phyloP scores from a whole-genome alignment of 2,888 invertebrate genomes.

The Podabrus alpinus region DNA sequence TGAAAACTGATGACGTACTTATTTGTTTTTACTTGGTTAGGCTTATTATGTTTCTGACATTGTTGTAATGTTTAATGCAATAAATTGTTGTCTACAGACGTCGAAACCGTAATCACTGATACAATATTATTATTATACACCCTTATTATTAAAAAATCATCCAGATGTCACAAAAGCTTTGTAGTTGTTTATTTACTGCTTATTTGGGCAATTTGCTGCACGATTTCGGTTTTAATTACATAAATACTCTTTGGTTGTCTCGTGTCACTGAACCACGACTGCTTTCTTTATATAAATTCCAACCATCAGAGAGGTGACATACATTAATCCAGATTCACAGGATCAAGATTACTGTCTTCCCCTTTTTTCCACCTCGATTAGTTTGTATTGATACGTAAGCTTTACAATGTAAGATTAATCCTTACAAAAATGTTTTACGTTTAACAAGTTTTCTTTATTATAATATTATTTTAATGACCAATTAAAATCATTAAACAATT shows the following conservation, averaged over 20 bases:
- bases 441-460: background rate
- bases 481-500: background rate
- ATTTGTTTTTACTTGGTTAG: background rate
- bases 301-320: slow-evolving; percentile 20
- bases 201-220: slow-evolving; percentile 13
- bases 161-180: slow-evolving; percentile 7
- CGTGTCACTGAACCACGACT: slow-evolving; percentile 24
- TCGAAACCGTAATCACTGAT: background rate
- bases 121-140: background rate
- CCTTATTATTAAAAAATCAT: background rate
- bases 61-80: background rate
- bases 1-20: background rate
- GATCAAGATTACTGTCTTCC: slow-evolving; percentile 33
- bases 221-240: slow-evolving; percentile 16
- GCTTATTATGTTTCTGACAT: background rate
- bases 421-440: background rate
- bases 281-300: slow-evolving; percentile 21
- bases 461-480: background rate
- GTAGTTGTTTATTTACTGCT: background rate
- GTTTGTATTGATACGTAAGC: slow-evolving; percentile 21
- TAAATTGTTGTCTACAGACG: background rate
- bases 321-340: slow-evolving; percentile 28
- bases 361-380: slow-evolving; percentile 29
- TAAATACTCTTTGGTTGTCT: slow-evolving; percentile 16
- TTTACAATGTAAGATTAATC: background rate